Base-by-base conservation (phyloP, 2,113 vertebrate species). In the Empidonax alnorum region DNA sequence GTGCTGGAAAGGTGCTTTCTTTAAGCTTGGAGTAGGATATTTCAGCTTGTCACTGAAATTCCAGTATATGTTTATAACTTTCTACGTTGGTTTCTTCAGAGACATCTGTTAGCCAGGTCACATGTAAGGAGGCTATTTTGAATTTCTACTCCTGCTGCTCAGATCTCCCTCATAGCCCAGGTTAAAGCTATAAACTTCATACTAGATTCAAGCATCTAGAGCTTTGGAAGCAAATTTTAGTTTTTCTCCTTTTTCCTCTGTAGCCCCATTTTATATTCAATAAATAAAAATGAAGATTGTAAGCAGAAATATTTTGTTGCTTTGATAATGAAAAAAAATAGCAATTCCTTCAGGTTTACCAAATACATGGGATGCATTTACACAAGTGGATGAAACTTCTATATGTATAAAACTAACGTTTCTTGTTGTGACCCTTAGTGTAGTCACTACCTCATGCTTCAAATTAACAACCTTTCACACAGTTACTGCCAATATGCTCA, bases 11-110 rank as follows among this genome's bases (percentile, higher is more conserved):
- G 8, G 9, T 71, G 44, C 4, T 49, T 63, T n/a, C 33, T 77
- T 63, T 74, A 50, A 74, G 12, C 14, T 55, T 67, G 25, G 7
- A 42, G 21, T 14, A 6, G 5, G 10, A 13, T 46, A 75, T 25
- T 20, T 55, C 39, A 63, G n/a, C 27, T 44, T 63, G 28, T 93
- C 27, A 58, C 1, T 5, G 17, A 10, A 13, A 14, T 46, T 52
- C 5, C 23, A 47, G 10, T 41, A 17, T 23, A 10, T 0, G 0
- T 49, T 80, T 12, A 65, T 41, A 22, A 0, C 0, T n/a, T 46
- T 47, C 14, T 17, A 2, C 16, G 10, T 1, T 22, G 4, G 0
- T 31, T 67, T 71, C 31, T 55, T 6, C 25, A 30, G 25, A 76
- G 5, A 2, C 2, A 55, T 59, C n/a, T 86, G 12, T 8, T 52